A percentile compares a stretch with the other conserved stretches of the same genome.
Evolutionary conservation across 2,113 vertebrate species (phyloP).

Genomic region (Rhea americana): DNA sequence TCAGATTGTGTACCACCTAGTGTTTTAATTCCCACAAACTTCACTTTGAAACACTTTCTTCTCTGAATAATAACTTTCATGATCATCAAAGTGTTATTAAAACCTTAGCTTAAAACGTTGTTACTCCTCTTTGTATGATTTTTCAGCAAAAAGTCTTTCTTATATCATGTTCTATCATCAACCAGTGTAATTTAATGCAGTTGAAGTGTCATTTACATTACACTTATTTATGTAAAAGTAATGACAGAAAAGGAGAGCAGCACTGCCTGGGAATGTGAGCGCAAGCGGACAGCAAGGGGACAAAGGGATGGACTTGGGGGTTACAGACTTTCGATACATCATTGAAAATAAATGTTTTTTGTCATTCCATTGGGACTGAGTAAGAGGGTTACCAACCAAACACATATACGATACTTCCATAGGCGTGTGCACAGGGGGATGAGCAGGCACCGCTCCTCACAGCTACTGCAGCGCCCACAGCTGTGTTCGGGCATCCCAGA

Average conservation of each 20-base stretch:
- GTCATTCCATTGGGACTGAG: neutral
- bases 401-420: accelerated
- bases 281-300: neutral
- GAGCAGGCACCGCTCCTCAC: neutral
- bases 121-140: neutral
- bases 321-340: accelerated
- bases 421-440: neutral
- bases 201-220: neutral
- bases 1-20: slow-evolving; percentile 32
- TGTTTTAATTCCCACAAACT: slow-evolving; percentile 67
- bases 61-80: slow-evolving; percentile 45
- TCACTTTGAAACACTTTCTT: slow-evolving; percentile 57
- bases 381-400: neutral
- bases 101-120: neutral
- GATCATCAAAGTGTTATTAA: slow-evolving; percentile 38
- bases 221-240: neutral
- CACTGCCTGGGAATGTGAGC: neutral
- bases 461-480: neutral
- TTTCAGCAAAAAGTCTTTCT: neutral
- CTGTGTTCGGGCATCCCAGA: neutral
- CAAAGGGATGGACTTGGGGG: neutral
- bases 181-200: neutral
- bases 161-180: neutral
- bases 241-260: neutral
- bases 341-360: neutral